phyloP scores from a whole-genome alignment of 2,113 vertebrate genomes.

The Lasiurus borealis region DNA sequence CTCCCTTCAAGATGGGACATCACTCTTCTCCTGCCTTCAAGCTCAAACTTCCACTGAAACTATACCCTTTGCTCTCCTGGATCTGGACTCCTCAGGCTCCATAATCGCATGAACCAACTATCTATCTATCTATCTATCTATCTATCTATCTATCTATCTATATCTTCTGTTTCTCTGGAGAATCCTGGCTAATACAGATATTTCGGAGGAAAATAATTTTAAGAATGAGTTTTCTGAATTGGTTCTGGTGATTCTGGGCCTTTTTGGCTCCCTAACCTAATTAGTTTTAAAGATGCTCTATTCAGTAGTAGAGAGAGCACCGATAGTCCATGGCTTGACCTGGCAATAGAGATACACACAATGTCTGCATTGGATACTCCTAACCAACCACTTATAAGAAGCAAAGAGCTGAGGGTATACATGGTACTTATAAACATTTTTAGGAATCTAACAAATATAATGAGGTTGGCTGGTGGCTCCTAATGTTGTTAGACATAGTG shows the following conservation, averaged over 20 bases:
- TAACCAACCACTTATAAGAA: not conserved
- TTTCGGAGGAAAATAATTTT: not conserved
- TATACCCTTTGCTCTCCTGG: not conserved
- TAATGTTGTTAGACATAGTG: not conserved
- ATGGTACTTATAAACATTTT: not conserved
- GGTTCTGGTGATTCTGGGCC: constrained; percentile 37
- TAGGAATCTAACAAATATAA: not conserved
- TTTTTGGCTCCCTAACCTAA: not conserved
- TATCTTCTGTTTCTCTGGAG: not conserved
- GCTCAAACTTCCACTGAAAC: not conserved
- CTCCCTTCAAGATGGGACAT: too few species aligned
- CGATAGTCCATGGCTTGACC: not conserved
- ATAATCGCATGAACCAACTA: not conserved
- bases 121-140: too few species aligned
- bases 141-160: too few species aligned
- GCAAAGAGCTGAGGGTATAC: not conserved
- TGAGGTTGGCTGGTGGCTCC: not conserved
- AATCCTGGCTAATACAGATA: not conserved
- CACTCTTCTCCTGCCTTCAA: not conserved
- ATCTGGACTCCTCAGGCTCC: too few species aligned
- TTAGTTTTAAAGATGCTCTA: not conserved
- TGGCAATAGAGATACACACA: not conserved
- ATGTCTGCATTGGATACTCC: not conserved
- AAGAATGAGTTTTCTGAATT: constrained; percentile 7
- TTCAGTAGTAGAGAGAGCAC: not conserved